Evolutionary conservation across 2,113 vertebrate species (phyloP).

Genomic region (Tragelaphus strepsiceros): DNA sequence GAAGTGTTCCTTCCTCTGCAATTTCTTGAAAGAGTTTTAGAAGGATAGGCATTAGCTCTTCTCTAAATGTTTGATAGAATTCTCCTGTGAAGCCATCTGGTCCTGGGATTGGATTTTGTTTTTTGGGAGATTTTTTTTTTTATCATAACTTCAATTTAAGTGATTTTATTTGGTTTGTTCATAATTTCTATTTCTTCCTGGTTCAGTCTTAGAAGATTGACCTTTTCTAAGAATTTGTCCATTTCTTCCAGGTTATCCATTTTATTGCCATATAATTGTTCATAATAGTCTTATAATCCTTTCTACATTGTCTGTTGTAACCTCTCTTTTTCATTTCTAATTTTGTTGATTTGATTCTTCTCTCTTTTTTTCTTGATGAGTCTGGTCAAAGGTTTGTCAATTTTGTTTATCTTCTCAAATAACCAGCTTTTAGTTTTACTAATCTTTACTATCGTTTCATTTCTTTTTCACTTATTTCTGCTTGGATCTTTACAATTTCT

Average conservation of each 20-base stretch:
- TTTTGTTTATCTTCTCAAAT: not conserved
- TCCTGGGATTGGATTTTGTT: not conserved
- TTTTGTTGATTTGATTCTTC: not conserved
- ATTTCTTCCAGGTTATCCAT: not conserved
- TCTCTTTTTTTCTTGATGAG: not conserved
- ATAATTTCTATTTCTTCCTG: not conserved
- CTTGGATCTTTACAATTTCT: not conserved
- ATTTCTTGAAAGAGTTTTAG: not conserved
- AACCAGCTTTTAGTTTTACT: not conserved
- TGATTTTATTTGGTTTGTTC: not conserved
- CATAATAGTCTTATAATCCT: not conserved
- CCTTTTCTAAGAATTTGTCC: not conserved
- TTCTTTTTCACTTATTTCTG: not conserved
- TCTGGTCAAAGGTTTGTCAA: not conserved
- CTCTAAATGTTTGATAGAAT: not conserved
- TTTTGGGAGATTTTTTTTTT: not conserved
- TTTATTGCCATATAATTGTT: not conserved
- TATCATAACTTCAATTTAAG: not conserved
- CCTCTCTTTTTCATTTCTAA: not conserved
- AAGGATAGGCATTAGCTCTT: not conserved
- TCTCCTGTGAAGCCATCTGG: not conserved
- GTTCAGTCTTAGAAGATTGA: not conserved
- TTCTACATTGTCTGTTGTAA: not conserved
- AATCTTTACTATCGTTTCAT: not conserved
- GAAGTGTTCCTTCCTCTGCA: not conserved